Evolutionary conservation across 2,113 vertebrate species (phyloP), one percentile per base, ranked within the genome.

Genomic region (Catagonus wagneri): DNA sequence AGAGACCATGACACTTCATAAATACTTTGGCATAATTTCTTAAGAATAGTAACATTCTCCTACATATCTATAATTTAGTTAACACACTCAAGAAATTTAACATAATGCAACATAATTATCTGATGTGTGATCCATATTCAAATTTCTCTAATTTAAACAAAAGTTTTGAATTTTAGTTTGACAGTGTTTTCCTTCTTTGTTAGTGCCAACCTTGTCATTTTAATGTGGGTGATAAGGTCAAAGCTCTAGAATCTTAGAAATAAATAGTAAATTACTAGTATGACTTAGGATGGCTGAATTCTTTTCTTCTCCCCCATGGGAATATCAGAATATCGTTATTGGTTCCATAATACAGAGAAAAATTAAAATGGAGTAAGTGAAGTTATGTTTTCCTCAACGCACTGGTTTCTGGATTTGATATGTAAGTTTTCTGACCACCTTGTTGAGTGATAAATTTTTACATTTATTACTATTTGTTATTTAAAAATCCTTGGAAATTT

Each of bases 131-230:
- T 69, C 25, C 54, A 50, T 78, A 90, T 32, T 78, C 13, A 60
- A 0, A 85, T 54, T 52, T 78, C 61, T 60, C n/a, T 39, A 72
- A 50, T 78, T 85, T 90, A 27, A 84, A 52, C 7, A 69, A 16
- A 76, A 79, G 12, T 89, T 89, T 81, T 89, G n/a, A 76, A 83
- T 92, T 83, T 95, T 76, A 83, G 36, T 86, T 81, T 68, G 80
- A 52, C 52, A 34, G 8, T 66, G 75, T 94, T 91, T 81, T 81
- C 58, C 19, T 74, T 90, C 87, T 81, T 90, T 27, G 23, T 75
- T 94, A 68, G 80, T 90, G 69, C 16, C 39, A 34, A 12, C 13
- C 12, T 16, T 83, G n/a, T 69, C 63, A 69, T 93, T 88, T 95
- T 76, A 78, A 76, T 93, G 89, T 84, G n/a, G 39, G 52, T 60